Evolutionary conservation across 2,797 vertebrate genomes (phyloP).

Genomic region (Spinus olivaceus): DNA sequence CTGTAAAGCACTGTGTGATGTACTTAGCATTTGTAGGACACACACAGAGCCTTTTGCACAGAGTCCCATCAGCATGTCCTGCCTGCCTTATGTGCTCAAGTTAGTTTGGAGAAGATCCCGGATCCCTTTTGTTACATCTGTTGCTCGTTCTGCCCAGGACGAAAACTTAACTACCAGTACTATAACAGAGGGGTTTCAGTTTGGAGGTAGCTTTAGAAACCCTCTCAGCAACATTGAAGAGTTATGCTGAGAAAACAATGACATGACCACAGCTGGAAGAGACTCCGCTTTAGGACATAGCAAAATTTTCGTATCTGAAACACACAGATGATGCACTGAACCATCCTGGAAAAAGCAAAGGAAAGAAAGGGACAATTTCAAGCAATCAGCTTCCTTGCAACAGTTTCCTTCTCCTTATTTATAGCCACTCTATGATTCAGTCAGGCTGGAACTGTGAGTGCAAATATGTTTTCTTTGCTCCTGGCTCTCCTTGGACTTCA

Average conservation of each 20-base stretch:
- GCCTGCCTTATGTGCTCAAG: neutral
- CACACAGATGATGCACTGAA: conserved; percentile 14
- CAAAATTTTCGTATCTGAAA: neutral
- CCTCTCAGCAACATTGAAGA: neutral
- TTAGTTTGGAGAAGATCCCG: neutral
- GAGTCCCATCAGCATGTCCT: neutral
- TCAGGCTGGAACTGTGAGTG: conserved; percentile 34
- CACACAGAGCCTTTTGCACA: neutral
- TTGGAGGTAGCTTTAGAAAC: neutral
- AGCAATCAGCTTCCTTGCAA: conserved; percentile 41
- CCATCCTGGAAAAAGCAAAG: conserved; percentile 13
- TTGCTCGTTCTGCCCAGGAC: neutral
- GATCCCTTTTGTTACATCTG: neutral
- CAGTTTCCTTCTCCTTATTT: conserved; percentile 52
- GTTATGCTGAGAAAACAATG: neutral
- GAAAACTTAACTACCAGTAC: neutral
- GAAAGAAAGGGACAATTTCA: conserved; percentile 36
- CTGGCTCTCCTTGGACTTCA: conserved; percentile 48
- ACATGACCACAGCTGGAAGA: neutral
- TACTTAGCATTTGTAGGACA: neutral
- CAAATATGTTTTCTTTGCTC: conserved; percentile 38
- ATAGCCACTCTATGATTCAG: conserved; percentile 35
- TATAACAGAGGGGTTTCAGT: neutral
- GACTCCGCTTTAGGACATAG: neutral
- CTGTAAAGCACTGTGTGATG: accelerated